phyloP scores from a whole-genome alignment of 2,113 vertebrate genomes.

The Stercorarius parasiticus region DNA sequence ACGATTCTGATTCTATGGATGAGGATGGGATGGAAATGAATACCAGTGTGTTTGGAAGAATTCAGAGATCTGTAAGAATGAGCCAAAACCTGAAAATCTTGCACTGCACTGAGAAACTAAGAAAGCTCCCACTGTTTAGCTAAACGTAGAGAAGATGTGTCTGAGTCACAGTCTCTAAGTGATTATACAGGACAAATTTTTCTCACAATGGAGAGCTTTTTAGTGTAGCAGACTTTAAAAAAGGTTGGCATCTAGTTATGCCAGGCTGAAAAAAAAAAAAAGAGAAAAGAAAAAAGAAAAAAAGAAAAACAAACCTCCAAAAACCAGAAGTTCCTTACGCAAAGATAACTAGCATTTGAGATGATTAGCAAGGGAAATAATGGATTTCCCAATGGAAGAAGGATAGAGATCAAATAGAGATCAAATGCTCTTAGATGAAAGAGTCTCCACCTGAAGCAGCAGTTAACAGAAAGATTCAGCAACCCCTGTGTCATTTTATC shows the following conservation, averaged over 20 bases:
- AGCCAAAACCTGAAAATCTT: not conserved
- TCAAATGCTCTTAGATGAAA: not conserved
- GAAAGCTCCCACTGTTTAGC: not conserved
- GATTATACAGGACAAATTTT: not conserved
- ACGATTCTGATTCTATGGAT: too few relatives aligned
- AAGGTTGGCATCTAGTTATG: not conserved
- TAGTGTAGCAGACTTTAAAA: not conserved
- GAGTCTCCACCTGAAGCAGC: not conserved
- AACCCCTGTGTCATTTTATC: not conserved
- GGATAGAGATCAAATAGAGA: rapidly evolving
- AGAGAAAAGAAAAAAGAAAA: not conserved
- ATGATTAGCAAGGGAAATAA: not conserved
- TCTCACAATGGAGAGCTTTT: not conserved
- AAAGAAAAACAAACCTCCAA: not conserved
- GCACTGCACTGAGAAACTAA: not conserved
- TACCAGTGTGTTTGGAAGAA: not conserved
- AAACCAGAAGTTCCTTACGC: rapidly evolving
- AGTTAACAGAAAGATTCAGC: not conserved
- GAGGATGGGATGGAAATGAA: not conserved
- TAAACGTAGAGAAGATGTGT: not conserved
- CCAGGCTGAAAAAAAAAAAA: not conserved
- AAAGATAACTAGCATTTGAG: not conserved
- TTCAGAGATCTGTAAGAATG: not conserved
- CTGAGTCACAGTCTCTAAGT: not conserved
- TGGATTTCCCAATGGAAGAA: not conserved